These are phyloP conservation scores for Rhinatrema bivittatum DNA, from an alignment of 2,797 vertebrate species.

Conservation along the genomic window DNA sequence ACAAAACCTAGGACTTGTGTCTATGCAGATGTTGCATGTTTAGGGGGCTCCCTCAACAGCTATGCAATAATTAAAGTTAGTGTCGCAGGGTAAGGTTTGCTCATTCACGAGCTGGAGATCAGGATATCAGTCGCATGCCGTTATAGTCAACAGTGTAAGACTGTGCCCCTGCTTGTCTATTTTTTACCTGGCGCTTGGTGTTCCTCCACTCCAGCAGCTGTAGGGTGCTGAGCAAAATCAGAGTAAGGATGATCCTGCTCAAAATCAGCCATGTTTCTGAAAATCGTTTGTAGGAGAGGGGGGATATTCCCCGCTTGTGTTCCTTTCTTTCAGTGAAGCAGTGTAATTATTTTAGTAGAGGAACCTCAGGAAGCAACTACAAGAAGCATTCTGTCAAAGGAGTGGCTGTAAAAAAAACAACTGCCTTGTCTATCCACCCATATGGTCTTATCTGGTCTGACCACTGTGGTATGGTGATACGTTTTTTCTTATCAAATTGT, in stretches of 20 bases:
- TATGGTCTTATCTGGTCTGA: slow-evolving; percentile 77
- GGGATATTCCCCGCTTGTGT: slow-evolving; percentile 8
- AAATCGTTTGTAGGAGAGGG: no score
- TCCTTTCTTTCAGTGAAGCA: slow-evolving; percentile 4
- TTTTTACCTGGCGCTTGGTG: slow-evolving; percentile 41
- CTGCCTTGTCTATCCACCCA: slow-evolving; percentile 63
- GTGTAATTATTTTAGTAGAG: slow-evolving; percentile 13
- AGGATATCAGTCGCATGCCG: no score
- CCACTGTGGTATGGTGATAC: slow-evolving; percentile 62
- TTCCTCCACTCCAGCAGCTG: background rate
- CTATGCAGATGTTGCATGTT: no score
- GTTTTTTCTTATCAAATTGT: slow-evolving; percentile 74
- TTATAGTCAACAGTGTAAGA: no score
- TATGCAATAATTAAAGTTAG: no score
- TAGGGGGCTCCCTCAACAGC: no score
- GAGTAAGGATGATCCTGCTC: slow-evolving; percentile 29
- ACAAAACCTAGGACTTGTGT: no score
- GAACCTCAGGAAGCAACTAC: slow-evolving; percentile 31
- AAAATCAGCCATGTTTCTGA: slow-evolving; percentile 61
- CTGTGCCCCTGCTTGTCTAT: no score
- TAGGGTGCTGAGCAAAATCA: slow-evolving; percentile 9
- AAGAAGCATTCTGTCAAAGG: slow-evolving; percentile 24
- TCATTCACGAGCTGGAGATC: no score
- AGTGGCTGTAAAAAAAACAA: slow-evolving; percentile 15
- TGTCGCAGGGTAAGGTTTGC: no score